Conservation (phyloP, 2,797 vertebrate genomes). For the Eupleurogrammus muticus region DNA sequence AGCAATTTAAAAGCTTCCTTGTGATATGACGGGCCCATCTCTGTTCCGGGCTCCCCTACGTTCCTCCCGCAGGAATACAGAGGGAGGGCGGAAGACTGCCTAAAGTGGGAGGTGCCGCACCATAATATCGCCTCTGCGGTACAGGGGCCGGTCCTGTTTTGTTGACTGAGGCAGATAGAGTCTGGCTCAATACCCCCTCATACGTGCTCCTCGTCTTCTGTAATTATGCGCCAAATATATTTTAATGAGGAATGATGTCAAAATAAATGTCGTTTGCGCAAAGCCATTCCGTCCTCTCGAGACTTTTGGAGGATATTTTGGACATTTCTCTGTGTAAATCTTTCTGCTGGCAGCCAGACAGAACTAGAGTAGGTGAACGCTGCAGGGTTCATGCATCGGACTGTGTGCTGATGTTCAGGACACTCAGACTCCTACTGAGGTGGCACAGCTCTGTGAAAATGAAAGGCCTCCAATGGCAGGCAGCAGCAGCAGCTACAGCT, state of each 20-base stretch:
- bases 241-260: conserved; percentile 80
- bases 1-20: conserved; percentile 70
- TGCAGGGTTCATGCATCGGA: conserved; percentile 38
- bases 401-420: conserved; percentile 47
- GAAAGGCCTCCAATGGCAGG: conserved; percentile 46
- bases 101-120: conserved; percentile 53
- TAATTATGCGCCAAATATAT: conserved; percentile 84
- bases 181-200: conserved; percentile 47
- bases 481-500: conserved; percentile 49
- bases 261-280: conserved; percentile 70
- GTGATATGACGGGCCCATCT: conserved; percentile 65
- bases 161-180: conserved; percentile 53
- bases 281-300: conserved; percentile 41
- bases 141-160: conserved; percentile 50
- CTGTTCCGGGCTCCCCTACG: conserved; percentile 56
- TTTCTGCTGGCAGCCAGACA: conserved; percentile 47
- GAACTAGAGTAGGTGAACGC: conserved; percentile 27
- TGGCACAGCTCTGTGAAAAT: conserved; percentile 73
- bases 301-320: conserved; percentile 30
- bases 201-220: conserved; percentile 70
- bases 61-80: conserved; percentile 61
- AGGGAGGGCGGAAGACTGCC: conserved; percentile 46
- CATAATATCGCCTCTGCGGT: conserved; percentile 54
- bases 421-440: conserved; percentile 46
- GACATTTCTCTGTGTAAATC: conserved; percentile 38